Base-by-base conservation (phyloP, 1,140 invertebrate species). In the honey bee (Apis mellifera) region DNA sequence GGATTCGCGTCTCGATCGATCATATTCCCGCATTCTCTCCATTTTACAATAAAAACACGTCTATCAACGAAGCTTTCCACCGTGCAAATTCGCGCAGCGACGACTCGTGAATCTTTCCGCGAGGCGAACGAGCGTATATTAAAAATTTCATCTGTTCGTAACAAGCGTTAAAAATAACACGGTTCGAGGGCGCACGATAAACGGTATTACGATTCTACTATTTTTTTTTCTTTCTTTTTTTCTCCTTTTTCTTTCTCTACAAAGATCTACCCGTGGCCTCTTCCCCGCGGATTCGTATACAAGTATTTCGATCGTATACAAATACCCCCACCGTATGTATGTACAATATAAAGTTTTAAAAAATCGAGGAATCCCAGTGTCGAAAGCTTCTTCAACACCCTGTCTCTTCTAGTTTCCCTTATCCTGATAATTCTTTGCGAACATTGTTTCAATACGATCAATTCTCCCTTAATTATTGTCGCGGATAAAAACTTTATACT, bases 241-340 rank as follows among this genome's bases (percentile, higher is more conserved):
- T 42, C 4, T 42, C 32, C 32, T 42, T 42, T 42, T 7, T 42
- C 5, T 42, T 42, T 42, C 5, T 42, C 32, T 42, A 42, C 32
- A 5, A 42, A 42, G 32, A 42, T 42, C 32, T 42, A 42, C 32
- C 19, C 7, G 9, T 57, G 26, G 42, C 50, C 50, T 48, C 52
- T 21, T 68, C 73, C n/a, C 70, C 17, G 13, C 52, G 23, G 73
- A 66, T 82, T 91, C 89, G 90, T 91, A 90, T 90, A 91, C 90
- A 90, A 90, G 68, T 85, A 86, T 90, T 70, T 32, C 62, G 48
- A 87, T 92, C 92, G 92, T 92, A 92, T 92, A 92, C 91, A 85
- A 62, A 83, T 73, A 78, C 73, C 52, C 52, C 68, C 69, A 60
- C 13, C 15, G 62, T 86, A 82, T 86, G 71, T 86, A 26, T 42